Evolutionary conservation across 30 jellyfish, hydroid and myxozoan genomes (phyloP), one percentile per base, ranked within the genome.

Genomic region (Cassiopea andromeda): DNA sequence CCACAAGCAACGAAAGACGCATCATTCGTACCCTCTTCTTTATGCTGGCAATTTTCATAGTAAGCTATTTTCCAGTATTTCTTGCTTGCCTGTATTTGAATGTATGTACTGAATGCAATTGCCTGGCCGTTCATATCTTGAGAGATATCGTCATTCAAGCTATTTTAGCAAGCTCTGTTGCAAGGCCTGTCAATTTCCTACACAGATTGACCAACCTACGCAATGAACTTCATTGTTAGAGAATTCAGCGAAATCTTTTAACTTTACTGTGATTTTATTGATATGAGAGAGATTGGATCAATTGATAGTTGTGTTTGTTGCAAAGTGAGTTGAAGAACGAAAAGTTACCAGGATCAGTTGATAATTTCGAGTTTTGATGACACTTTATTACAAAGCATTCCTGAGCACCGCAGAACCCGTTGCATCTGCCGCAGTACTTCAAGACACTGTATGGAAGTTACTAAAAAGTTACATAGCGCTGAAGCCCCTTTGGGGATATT

Each of bases 1-100:
- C 94, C 57, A 59, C 90, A 38, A 87, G 90, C 38, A 87, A 77
- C 90, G 93, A 90, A 67, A 72, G 93, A 77, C 60, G 97, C 46
- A 83, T 83, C 79, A 90, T 83, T 44, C 89, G 92, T 17, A 90
- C 97, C 5, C 73, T 90, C 47, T 80, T 90, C 60, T 80, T 66
- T 47, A 90, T 90, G 91, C 80, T 90, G 18, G 85, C 85, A 48
- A 81, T 90, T 19, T 90, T 90, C 87, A 80, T 90, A 19, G 67
- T 78, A 79, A 67, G 85, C 43, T 90, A 90, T 64, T 83, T 90
- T 59, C 97, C 97, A 15, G 88, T 90, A 7, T 83, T 90, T 48
- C 87, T 90, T 46, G 92, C 89, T 18, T 75, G 97, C 49, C 73
- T 82, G 18, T 90, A 90, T 59, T 47, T 90, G 61, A 90, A 90